Base-by-base conservation (phyloP, 1,140 invertebrate genomes). In the Spodoptera frugiperda region DNA sequence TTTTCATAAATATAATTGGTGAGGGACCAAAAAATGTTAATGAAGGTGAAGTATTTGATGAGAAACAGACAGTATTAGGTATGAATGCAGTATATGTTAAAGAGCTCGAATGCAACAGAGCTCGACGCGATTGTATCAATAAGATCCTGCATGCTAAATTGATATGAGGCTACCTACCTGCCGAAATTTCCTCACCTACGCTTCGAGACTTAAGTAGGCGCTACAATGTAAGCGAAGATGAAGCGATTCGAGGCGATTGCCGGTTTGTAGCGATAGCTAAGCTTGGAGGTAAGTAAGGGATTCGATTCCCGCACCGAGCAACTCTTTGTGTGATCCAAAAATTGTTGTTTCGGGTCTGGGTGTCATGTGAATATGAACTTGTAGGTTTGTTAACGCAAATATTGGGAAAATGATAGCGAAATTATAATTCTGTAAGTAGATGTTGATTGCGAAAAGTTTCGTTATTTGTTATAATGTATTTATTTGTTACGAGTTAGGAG, bases 101-200 rank as follows among this genome's bases (percentile, higher is more conserved):
- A 57, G 12, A 48, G 0, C 12, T 14, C 25, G 14, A 77, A 82
- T 88, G 85, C 89, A 88, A 14, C 80, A 83, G 84, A 89, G 80
- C 83, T 65, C 30, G 85, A 84, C 83, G 67, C 44, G 65, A 88
- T 82, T 82, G 67, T 86, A 88, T 86, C 85, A 85, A 82, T 81
- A 80, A 85, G 84, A 87, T 86, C 76, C 79, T 82, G 81, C 80
- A 82, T 74, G 55, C 46, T 49, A 81, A 79, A 87, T 89, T 89
- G 87, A 80, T 84, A 86, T 89, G 86, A 84, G 80, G 78, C 84
- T 91, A 92, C 89, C 89, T 92, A 92, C 89, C 89, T 92, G 89
- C 89, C 88, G 87, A 91, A 90, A 92, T 90, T 91, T 92, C 86
- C 89, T 89, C 89, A 84, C 90, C 87, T 86, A 89, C 89, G 82